phyloP scores from a whole-genome alignment of 2,888 invertebrate genomes.

The Timandra comae region DNA sequence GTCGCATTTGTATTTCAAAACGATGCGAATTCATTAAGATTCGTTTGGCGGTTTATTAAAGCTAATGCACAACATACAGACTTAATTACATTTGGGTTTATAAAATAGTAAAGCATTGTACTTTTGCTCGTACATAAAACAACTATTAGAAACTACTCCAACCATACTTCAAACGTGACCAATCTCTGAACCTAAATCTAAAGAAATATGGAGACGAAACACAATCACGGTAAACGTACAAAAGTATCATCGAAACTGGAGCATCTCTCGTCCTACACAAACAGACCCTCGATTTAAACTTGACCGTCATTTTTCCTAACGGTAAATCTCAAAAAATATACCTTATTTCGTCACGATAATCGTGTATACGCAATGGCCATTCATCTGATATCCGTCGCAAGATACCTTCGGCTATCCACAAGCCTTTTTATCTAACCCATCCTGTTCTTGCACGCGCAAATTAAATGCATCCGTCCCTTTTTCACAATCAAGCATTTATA shows the following conservation, averaged over 20 bases:
- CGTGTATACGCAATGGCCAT: slow-evolving; percentile 21
- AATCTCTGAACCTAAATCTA: too few species aligned
- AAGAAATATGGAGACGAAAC: neutral
- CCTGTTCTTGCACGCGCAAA: slow-evolving; percentile 9
- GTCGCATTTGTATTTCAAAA: too few species aligned
- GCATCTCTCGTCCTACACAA: slow-evolving; percentile 7
- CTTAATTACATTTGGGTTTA: too few species aligned
- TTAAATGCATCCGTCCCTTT: slow-evolving; percentile 30
- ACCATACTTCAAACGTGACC: too few species aligned
- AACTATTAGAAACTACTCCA: too few species aligned
- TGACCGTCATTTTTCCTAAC: slow-evolving; percentile 19
- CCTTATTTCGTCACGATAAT: slow-evolving; percentile 17
- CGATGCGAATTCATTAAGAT: too few species aligned
- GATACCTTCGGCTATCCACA: slow-evolving; percentile 11
- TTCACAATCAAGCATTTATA: slow-evolving; percentile 33
- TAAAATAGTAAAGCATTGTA: too few species aligned
- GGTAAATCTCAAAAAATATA: slow-evolving; percentile 16
- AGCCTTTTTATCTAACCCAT: slow-evolving; percentile 7
- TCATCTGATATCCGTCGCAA: slow-evolving; percentile 20
- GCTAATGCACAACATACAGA: too few species aligned
- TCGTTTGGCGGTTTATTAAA: too few species aligned
- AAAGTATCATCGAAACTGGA: neutral
- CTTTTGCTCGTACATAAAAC: too few species aligned
- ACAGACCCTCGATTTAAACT: slow-evolving; percentile 13
- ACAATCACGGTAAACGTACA: neutral